Base-by-base conservation (phyloP, 1,140 invertebrate genomes). In the Cotesia glomerata region DNA sequence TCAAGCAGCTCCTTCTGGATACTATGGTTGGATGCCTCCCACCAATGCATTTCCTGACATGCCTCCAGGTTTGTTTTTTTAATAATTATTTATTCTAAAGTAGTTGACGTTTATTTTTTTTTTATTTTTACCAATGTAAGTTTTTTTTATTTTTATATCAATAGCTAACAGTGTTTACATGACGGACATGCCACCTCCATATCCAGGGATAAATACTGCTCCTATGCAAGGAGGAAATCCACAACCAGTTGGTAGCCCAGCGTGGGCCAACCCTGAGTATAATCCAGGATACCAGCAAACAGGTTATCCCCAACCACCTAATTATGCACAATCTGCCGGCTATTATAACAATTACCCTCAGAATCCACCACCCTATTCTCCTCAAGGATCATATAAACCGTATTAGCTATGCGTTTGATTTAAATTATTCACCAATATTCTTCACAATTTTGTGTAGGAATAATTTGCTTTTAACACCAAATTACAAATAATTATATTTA, bases 11-110 rank as follows among this genome's bases (percentile, higher is more conserved):
- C 77, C 92, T 85, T 80, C 84, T 75, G 95, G 94, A 54, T 96
- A 96, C 80, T 98, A 97, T 83, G 96, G 95, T 51, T 98, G 97
- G 95, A 90, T 95, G 66, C 96, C 97, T 32, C 95, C 95, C 4
- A 93, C 92, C 66, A 87, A 91, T 74, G 91, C 91, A 71, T 94
- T 94, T 80, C 91, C 92, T 7, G 87, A 90, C 70, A 82, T 88
- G 52, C 93, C 93, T 51, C 92, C 92, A 84, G 88, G 92, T 93
- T 78, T 39, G 54, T 70, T 59, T 4, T 26, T 4, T 69, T 62
- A 13, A 36, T 54, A 35, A 36, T 52, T 34, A 36, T n/a, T 51
- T 5, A 67, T 61, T 14, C 18, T 18, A 18, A 18, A 18, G 18
- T 18, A 18, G 18, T 66, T 32, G 4, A 26, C 3, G 5, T 64